Base-by-base conservation (phyloP, 2,888 invertebrate genomes). In the Xanthia togata region DNA sequence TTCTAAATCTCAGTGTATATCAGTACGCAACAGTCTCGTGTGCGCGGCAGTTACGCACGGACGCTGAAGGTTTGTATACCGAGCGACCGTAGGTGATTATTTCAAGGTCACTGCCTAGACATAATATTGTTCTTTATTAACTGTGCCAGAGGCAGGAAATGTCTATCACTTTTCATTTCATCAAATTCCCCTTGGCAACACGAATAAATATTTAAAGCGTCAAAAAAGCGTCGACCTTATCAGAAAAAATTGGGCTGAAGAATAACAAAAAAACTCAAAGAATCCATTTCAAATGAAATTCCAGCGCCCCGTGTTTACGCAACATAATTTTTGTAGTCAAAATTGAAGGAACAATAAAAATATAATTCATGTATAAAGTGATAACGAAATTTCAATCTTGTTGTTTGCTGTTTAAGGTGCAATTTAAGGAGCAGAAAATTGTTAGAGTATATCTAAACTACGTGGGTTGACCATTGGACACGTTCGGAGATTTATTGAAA, bases 401-500 rank as follows among this genome's bases (percentile, higher is more conserved):
- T 65, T 1, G 0, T 59, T 20, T 57, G 9, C 31, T 38, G 6
- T 41, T 65, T 82, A 87, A 73, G 79, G 89, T 89, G 50, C 41
- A 78, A 63, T 86, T 85, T 88, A 70, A 73, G 63, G 65, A 71
- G 76, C 12, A 69, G 50, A 41, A 78, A 50, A 26, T 65, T 38
- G 41, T 65, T 12, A 62, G 59, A 50, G 72, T 77, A 86, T 85
- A 80, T 76, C 87, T 87, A 57, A 89, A 91, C 86, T 89, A 89
- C 87, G 87, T 88, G 85, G 89, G 89, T 83, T 90, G 89, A 87
- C 90, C 91, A 88, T 71, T 84, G 90, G 90, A 89, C 90, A 90
- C 90, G 90, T 90, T 87, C 87, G 82, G 91, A 94, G 95, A 95
- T 94, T 95, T 95, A 95, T 94, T 90, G 90, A 91, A 90, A 92